A percentile compares a stretch with the other conserved stretches of the same genome.
Evolutionary conservation across 1,140 invertebrate species (phyloP).

Genomic region (Drosophila subpulchrella): DNA sequence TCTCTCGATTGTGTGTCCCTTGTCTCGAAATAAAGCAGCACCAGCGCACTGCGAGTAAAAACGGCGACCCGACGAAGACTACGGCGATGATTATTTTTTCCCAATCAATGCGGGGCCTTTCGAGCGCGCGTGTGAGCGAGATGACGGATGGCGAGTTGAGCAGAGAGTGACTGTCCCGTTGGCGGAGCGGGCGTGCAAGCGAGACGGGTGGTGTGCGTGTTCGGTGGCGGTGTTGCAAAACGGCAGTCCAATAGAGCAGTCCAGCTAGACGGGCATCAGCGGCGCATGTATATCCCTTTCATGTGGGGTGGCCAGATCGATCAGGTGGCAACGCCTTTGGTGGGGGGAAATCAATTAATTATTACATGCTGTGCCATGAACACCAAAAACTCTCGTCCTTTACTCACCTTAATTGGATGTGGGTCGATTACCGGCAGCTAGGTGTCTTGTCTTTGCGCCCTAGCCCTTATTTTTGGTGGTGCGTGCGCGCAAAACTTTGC

Average conservation of each 20-base stretch:
- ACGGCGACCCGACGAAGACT: constrained; percentile 79
- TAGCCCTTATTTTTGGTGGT: constrained; percentile 5
- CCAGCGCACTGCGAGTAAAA: constrained; percentile 69
- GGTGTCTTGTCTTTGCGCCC: constrained; percentile 16
- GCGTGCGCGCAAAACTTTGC: constrained; percentile 32
- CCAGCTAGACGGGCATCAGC: constrained; percentile 40
- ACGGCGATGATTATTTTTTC: constrained; percentile 67
- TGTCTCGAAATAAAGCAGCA: constrained; percentile 77
- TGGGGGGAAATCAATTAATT: constrained; percentile 5
- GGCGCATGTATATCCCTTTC: constrained; percentile 18
- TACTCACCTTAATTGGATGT: constrained; percentile 1
- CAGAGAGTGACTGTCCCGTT: constrained; percentile 16
- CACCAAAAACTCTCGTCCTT: neutral
- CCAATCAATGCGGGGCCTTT: constrained; percentile 44
- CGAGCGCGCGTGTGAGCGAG: constrained; percentile 15
- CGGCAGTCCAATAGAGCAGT: constrained; percentile 42
- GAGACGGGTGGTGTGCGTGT: constrained; percentile 34
- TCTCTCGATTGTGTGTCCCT: constrained; percentile 67
- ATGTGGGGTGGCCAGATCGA: constrained; percentile 56
- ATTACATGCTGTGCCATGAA: constrained; percentile 4
- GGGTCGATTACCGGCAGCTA: constrained; percentile 45
- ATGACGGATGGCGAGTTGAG: constrained; percentile 34
- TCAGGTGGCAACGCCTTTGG: constrained; percentile 51
- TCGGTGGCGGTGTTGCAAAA: constrained; percentile 59
- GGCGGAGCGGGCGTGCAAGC: constrained; percentile 24